These are phyloP conservation scores for Pygocentrus nattereri DNA, from an alignment of 2,797 vertebrate genomes.

Conservation along the genomic window DNA sequence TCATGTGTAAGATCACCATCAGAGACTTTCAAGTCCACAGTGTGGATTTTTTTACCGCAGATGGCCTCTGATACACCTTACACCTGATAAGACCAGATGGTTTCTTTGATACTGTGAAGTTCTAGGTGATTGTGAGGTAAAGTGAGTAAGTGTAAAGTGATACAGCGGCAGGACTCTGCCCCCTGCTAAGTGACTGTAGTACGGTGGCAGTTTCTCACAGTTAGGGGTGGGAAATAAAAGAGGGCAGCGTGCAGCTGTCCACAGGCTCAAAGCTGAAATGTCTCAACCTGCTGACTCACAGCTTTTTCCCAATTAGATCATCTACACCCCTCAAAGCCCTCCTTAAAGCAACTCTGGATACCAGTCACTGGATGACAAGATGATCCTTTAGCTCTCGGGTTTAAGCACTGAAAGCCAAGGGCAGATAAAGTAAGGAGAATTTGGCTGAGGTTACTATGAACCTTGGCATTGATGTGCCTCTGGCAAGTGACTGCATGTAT, in stretches of 20 bases:
- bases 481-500: conserved; percentile 1
- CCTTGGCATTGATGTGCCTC: conserved; percentile 19
- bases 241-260: conserved; percentile 13
- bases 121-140: conserved; percentile 39
- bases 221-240: neutral
- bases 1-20: conserved; percentile 16
- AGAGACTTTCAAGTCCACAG: conserved; percentile 58
- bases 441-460: conserved; percentile 3
- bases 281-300: conserved; percentile 20
- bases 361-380: neutral
- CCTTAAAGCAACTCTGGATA: conserved; percentile 4
- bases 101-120: conserved; percentile 75
- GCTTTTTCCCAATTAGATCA: neutral
- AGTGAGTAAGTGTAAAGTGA: neutral
- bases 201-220: conserved; percentile 6
- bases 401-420: neutral
- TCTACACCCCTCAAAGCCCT: conserved; percentile 3
- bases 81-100: conserved; percentile 58
- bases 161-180: conserved; percentile 9
- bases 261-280: neutral
- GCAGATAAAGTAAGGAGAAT: neutral
- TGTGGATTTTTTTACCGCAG: neutral
- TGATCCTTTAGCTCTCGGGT: neutral
- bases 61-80: conserved; percentile 55
- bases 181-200: conserved; percentile 7